phyloP scores from a whole-genome alignment of 2,113 vertebrate species.

The Protobothrops flavoviridis region DNA sequence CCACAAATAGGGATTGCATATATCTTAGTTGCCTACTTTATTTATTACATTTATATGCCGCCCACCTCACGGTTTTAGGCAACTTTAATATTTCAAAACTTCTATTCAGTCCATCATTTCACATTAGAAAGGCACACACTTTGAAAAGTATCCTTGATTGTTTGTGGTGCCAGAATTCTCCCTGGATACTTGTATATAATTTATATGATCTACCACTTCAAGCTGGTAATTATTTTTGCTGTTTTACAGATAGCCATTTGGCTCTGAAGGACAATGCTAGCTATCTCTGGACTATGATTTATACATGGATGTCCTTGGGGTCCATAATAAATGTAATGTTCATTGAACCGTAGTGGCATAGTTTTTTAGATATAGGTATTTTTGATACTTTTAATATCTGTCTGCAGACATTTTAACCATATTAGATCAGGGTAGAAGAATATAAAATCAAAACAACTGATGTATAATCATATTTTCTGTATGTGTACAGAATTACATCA shows the following conservation, averaged over 20 bases:
- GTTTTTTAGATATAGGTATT: background rate
- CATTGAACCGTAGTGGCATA: background rate
- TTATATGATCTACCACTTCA: background rate
- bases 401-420: background rate
- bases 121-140: background rate
- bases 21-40: background rate
- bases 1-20: background rate
- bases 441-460: background rate
- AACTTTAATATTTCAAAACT: background rate
- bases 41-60: background rate
- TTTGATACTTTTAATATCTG: background rate
- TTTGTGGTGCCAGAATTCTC: background rate
- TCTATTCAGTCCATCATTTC: background rate
- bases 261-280: background rate
- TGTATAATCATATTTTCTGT: background rate
- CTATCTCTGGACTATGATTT: background rate
- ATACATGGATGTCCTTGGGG: background rate
- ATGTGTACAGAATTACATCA: background rate
- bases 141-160: background rate
- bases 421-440: too few species aligned
- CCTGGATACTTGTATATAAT: constrained; percentile 14
- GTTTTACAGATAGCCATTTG: background rate
- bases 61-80: background rate
- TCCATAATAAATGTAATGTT: background rate
- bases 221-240: constrained; percentile 13